Evolutionary conservation across 2,797 vertebrate genomes (phyloP), one percentile per base, ranked within the genome.

Genomic region (Galaxias olidus): DNA sequence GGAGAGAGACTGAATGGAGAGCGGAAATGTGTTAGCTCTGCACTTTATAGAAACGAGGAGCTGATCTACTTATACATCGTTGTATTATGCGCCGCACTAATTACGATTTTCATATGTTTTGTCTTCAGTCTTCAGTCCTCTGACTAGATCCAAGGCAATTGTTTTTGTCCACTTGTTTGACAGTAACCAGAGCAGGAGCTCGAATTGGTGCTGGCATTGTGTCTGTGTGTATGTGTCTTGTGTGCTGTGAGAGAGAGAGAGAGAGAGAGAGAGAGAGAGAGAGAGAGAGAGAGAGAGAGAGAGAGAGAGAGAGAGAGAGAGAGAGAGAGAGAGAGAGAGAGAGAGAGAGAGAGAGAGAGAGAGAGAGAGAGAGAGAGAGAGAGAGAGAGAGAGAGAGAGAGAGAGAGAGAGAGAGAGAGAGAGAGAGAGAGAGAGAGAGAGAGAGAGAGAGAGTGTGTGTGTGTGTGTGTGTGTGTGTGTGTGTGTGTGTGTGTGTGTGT

Each of bases 1-100:
- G 80, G 72, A 74, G 63, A 63, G 44, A 73, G 53, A 19, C 20
- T 63, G 62, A 30, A 76, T 54, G 68, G 52, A 74, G 58, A 61
- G 61, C 17, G 14, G 30, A 70, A 52, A 65, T 14, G 46, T 17
- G 30, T 58, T 41, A 56, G 60, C 68, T 61, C 68, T 60, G 64
- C 0, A 15, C 30, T 62, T 61, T 53, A 18, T 18, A 54, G 20
- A 18, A 20, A 30, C 13, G 10, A 4, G 30, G 30, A 30, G 30
- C 52, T 30, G 52, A 12, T 40, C 13, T 56, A n/a, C 41, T n/a
- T n/a, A n/a, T n/a, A n/a, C n/a, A n/a, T n/a, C n/a, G 13, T 41
- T 41, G 40, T 41, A 13, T 14, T 56, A n/a, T 14, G 12, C 19
- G 14, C 20, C 20, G 5, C 10, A 54, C 9, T 20, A 30, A 20